Percentiles rank a stretch among this genome's conserved stretches.
Evolutionary conservation across 2,113 vertebrate species (phyloP).

Genomic region (Poicephalus gulielmi): DNA sequence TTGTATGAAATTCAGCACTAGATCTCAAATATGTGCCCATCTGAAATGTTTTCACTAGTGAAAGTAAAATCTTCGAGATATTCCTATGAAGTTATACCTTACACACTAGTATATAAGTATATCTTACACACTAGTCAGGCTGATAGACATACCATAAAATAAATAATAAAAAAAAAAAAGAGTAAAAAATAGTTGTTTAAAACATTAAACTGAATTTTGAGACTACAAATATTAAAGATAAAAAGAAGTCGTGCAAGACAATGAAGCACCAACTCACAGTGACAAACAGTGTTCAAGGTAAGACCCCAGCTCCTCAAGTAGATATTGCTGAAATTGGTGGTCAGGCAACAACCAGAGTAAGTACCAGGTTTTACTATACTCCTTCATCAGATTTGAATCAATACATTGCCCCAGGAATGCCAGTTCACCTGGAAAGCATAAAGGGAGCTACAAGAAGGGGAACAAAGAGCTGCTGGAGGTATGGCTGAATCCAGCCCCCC

Average conservation of each 20-base stretch:
- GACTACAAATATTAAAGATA: background rate
- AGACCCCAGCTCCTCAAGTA: background rate
- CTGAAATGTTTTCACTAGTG: background rate
- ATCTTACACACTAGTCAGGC: background rate
- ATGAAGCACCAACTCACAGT: accelerated
- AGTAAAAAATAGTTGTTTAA: background rate
- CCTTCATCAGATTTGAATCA: accelerated
- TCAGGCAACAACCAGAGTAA: background rate
- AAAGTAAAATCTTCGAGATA: background rate
- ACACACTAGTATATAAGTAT: background rate
- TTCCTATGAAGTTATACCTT: background rate
- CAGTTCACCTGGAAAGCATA: background rate
- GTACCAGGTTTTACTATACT: background rate
- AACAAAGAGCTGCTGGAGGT: background rate
- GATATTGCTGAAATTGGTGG: background rate
- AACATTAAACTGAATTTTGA: background rate
- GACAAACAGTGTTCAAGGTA: background rate
- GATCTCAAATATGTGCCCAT: background rate
- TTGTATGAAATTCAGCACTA: background rate
- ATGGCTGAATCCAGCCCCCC: background rate
- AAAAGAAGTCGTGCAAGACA: background rate
- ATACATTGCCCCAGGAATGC: background rate
- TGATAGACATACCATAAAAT: background rate
- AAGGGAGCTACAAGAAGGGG: background rate
- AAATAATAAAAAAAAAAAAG: background rate